Evolutionary conservation across 2,797 vertebrate genomes (phyloP), one percentile per base, ranked within the genome.

Genomic region (Gymnoscopelus microlampas): DNA sequence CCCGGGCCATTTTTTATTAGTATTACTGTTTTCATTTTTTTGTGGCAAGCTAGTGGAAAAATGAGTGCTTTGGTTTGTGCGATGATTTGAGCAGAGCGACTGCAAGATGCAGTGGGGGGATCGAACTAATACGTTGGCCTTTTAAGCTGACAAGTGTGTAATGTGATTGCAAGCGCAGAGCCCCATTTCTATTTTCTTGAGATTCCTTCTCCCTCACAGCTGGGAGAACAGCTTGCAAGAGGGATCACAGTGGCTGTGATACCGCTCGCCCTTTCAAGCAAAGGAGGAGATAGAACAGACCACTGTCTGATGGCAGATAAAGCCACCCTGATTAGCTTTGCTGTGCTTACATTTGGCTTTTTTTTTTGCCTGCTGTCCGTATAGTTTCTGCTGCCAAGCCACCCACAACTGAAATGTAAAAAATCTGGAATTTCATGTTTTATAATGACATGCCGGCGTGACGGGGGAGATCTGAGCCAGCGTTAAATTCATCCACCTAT

Each of bases 101-200:
- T 53, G 59, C 76, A 32, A 63, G 68, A 81, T 68, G 77, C 62
- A 50, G 53, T 67, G 29, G 26, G 14, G 74, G 62, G 68, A 74
- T 68, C 72, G 67, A 85, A 85, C 81, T 89, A 90, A 93, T 88
- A 86, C 67, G 83, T 70, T 93, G 91, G 93, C 93, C 89, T 93
- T 93, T 91, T 81, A 87, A 91, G 88, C 65, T 89, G 92, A 90
- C 91, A 91, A 86, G 88, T 89, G 89, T 88, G 79, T 91, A 91
- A 93, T 93, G 86, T 83, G 90, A 91, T 89, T 83, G 83, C 74
- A 61, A 12, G 58, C 68, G 8, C 49, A 39, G 68, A 11, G 60
- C 61, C 70, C 39, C 51, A 12, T 81, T 81, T 71, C 70, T 65
- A 66, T 86, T 87, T 87, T 82, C 77, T 81, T 19, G 24, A 70